Conservation (phyloP, 2,888 invertebrate species). For the Ptilodon capucinus region DNA sequence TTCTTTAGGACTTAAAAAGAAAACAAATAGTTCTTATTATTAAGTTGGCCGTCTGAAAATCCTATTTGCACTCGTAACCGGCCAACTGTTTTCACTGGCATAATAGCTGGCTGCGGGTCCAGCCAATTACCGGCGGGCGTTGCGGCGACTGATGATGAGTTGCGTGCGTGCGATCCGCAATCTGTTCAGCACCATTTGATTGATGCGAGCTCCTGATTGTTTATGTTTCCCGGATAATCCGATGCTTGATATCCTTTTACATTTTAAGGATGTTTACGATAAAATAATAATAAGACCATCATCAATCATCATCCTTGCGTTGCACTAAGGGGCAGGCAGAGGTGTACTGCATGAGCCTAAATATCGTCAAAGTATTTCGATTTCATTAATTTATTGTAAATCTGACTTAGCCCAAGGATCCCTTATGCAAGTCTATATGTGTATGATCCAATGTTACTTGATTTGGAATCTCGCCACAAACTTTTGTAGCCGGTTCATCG, state of each 20-base stretch:
- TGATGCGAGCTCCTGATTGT: slow-evolving; percentile 8
- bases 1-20: too few relatives aligned
- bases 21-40: too few relatives aligned
- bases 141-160: slow-evolving; percentile 19
- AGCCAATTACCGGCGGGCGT: slow-evolving; percentile 26
- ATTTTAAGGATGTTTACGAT: background rate
- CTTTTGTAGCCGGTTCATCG: slow-evolving; percentile 12
- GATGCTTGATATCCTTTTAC: background rate
- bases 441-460: background rate
- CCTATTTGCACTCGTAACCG: background rate
- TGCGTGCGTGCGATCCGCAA: slow-evolving; percentile 18
- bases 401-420: too few relatives aligned
- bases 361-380: too few relatives aligned
- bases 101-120: slow-evolving; percentile 15
- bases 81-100: slow-evolving; percentile 10
- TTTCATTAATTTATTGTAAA: too few relatives aligned
- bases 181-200: slow-evolving; percentile 8
- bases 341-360: too few relatives aligned
- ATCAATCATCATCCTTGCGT: too few relatives aligned
- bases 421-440: background rate
- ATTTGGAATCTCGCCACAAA: slow-evolving; percentile 10
- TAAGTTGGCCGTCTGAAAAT: background rate
- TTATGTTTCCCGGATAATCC: background rate
- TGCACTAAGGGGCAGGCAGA: too few relatives aligned
- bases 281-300: too few relatives aligned